Percentiles rank a stretch among this genome's conserved stretches.
These are phyloP conservation scores for Amphipoea lucens DNA, from an alignment of 2,888 invertebrate species.

Conservation along the genomic window DNA sequence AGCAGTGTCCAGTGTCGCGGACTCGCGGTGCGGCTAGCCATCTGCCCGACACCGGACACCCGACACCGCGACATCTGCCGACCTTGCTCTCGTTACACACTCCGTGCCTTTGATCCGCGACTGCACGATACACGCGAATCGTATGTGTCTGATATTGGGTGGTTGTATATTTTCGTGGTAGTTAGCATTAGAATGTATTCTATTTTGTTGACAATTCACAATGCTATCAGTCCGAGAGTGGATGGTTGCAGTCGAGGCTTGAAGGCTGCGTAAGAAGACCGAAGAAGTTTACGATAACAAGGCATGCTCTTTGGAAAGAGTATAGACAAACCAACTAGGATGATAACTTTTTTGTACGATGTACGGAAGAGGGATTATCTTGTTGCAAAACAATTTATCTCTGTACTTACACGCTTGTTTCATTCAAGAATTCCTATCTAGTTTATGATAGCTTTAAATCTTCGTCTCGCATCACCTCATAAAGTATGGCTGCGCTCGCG, in stretches of 20 bases:
- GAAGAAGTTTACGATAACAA: background rate
- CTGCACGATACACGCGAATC: slow-evolving; percentile 18
- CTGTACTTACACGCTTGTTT: slow-evolving; percentile 21
- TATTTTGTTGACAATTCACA: background rate
- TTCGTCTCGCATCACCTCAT: slow-evolving; percentile 53
- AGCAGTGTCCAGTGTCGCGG: slow-evolving; percentile 43
- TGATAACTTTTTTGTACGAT: background rate
- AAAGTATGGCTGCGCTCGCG: slow-evolving; percentile 37
- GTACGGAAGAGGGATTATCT: background rate
- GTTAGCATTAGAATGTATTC: background rate
- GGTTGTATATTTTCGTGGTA: background rate
- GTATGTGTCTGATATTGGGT: slow-evolving; percentile 1
- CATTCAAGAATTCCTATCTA: slow-evolving; percentile 35
- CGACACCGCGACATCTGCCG: slow-evolving; percentile 73
- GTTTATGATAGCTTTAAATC: slow-evolving; percentile 57
- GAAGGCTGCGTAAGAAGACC: background rate
- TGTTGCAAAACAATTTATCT: slow-evolving; percentile 28
- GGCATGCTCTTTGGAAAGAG: background rate
- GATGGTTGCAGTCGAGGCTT: background rate
- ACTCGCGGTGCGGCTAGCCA: slow-evolving; percentile 36
- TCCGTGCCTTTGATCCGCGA: slow-evolving; percentile 38
- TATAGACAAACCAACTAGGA: no score
- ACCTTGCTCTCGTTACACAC: slow-evolving; percentile 68
- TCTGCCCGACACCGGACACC: slow-evolving; percentile 69
- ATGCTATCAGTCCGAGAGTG: background rate